Percentiles rank a stretch among this genome's conserved stretches.
phyloP scores from a whole-genome alignment of 2,113 vertebrate species.

The Dendrocopos noguchii region DNA sequence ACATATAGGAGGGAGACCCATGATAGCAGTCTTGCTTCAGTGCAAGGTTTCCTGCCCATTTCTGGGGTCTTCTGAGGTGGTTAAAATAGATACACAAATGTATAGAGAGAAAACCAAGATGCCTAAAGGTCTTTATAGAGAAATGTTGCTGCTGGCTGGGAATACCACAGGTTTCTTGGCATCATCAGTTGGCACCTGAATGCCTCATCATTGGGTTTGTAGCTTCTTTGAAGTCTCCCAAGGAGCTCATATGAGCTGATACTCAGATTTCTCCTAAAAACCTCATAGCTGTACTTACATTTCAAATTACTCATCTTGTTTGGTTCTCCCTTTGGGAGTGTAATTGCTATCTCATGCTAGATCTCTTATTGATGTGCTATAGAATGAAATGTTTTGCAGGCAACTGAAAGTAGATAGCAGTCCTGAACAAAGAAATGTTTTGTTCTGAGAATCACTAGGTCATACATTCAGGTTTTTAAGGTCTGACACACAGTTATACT shows the following conservation, averaged over 20 bases:
- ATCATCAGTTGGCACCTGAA: neutral
- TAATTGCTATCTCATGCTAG: neutral
- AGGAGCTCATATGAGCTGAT: accelerated
- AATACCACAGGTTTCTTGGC: neutral
- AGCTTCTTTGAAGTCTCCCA: neutral
- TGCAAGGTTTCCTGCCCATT: neutral
- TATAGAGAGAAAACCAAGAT: accelerated
- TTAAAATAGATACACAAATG: neutral
- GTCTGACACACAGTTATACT: neutral
- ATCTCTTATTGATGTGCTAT: neutral
- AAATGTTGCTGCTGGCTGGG: neutral
- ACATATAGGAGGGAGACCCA: neutral
- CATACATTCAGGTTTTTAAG: neutral
- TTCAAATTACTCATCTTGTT: neutral
- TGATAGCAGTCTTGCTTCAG: neutral
- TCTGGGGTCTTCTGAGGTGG: neutral
- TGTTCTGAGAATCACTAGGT: neutral
- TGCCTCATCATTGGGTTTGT: neutral
- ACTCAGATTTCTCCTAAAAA: neutral
- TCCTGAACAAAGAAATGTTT: neutral
- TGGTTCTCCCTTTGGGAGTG: accelerated
- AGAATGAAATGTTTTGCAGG: neutral
- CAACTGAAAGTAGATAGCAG: neutral
- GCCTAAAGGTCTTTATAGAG: neutral
- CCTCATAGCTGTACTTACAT: neutral